phyloP scores from a whole-genome alignment of 2,797 vertebrate species.

The Avahi laniger region DNA sequence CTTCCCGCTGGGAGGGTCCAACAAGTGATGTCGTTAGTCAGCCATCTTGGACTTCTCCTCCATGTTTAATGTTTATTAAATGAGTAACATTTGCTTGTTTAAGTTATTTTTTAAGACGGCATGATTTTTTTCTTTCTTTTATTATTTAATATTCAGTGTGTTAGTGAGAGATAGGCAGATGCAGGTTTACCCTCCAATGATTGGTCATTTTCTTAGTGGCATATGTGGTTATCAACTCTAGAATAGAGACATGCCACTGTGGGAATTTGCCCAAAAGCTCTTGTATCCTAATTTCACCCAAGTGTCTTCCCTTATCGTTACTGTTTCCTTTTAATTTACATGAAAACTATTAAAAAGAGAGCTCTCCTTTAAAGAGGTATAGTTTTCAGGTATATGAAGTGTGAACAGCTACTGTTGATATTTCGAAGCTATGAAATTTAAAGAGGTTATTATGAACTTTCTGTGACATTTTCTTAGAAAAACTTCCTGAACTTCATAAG shows the following conservation, averaged over 20 bases:
- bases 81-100: not conserved
- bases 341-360: not conserved
- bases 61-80: not conserved
- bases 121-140: not conserved
- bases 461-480: constrained; percentile 16
- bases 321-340: not conserved
- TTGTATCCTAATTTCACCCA: not conserved
- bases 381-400: not conserved
- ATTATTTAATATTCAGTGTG: not conserved
- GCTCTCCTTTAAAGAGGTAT: not conserved
- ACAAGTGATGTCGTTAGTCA: not conserved
- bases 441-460: not conserved
- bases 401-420: not conserved
- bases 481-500: not conserved
- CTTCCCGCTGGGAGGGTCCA: not conserved
- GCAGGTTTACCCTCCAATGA: not conserved
- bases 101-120: not conserved
- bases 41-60: not conserved
- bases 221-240: not conserved
- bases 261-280: not conserved
- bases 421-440: not conserved
- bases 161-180: not conserved
- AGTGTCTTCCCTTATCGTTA: not conserved
- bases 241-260: not conserved
- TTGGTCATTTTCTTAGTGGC: not conserved